Conservation (phyloP, 2,797 vertebrate species). For the Neosalanx taihuensis region DNA sequence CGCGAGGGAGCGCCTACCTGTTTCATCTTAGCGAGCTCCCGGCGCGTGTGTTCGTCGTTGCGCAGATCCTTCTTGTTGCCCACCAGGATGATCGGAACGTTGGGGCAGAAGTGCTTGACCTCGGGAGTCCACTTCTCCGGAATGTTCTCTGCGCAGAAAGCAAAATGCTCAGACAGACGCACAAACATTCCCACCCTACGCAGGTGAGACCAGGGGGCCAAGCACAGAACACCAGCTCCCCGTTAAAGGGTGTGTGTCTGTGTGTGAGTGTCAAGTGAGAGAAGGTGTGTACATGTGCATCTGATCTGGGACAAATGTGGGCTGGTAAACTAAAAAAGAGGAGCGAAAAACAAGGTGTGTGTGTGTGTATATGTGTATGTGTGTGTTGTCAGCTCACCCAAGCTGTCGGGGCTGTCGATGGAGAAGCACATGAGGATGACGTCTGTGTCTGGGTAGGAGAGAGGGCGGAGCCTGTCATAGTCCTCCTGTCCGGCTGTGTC, state of each 20-base stretch:
- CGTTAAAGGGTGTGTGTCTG: background rate
- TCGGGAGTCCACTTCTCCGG: conserved; percentile 99
- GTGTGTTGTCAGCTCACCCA: conserved; percentile 78
- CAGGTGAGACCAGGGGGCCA: background rate
- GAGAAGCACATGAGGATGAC: conserved; percentile 99
- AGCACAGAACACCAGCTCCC: background rate
- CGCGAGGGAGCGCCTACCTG: conserved; percentile 72
- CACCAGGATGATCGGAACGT: conserved; percentile 97
- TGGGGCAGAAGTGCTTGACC: conserved; percentile 98
- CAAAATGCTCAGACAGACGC: background rate
- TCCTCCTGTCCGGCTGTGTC: conserved; percentile 98
- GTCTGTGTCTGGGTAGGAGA: conserved; percentile 98
- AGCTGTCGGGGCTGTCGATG: conserved; percentile 98
- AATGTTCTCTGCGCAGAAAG: conserved; percentile 89
- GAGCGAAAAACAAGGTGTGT: background rate
- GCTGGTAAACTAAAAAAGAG: too few relatives aligned
- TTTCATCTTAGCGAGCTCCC: conserved; percentile 98
- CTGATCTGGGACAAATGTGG: background rate
- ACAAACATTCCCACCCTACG: background rate
- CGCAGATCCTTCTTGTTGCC: conserved; percentile 99
- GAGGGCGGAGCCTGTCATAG: conserved; percentile 94
- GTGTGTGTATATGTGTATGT: background rate
- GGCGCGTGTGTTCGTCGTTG: conserved; percentile 95
- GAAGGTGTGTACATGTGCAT: background rate
- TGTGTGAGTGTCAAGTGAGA: background rate